Evolutionary conservation across 2,113 vertebrate species (phyloP).

Genomic region (Heterotilapia buettikoferi): DNA sequence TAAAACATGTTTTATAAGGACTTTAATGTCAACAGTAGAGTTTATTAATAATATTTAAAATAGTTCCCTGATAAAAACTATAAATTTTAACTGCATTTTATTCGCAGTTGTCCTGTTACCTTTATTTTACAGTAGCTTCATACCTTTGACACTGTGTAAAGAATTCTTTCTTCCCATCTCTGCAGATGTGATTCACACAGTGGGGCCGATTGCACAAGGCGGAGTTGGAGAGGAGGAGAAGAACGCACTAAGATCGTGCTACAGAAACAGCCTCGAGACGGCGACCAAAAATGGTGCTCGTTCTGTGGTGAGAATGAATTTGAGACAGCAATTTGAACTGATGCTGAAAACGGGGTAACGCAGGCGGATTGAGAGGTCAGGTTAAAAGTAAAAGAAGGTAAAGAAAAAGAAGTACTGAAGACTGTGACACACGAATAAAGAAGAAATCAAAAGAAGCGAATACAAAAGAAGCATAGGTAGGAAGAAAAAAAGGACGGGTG

Average conservation of each 20-base stretch:
- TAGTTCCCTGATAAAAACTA: background rate
- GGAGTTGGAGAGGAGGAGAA: conserved; percentile 58
- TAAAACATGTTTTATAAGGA: background rate
- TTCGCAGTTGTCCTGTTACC: background rate
- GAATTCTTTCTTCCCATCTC: background rate
- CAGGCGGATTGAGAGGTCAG: background rate
- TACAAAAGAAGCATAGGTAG: background rate
- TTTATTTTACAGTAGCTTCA: background rate
- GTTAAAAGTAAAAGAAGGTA: background rate
- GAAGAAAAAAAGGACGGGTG: background rate
- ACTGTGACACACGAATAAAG: background rate
- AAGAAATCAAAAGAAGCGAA: background rate
- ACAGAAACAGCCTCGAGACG: conserved; percentile 75
- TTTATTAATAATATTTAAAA: background rate
- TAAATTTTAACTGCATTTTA: background rate
- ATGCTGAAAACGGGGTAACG: background rate
- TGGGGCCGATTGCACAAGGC: conserved; percentile 78
- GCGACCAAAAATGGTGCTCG: conserved; percentile 70
- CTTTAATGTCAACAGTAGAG: background rate
- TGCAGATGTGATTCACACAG: conserved; percentile 86
- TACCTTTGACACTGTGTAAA: background rate
- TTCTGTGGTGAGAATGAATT: conserved; percentile 71
- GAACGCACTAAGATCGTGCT: conserved; percentile 76
- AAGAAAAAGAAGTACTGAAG: background rate
- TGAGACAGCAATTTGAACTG: background rate